These are phyloP conservation scores for Engystomops pustulosus DNA, from an alignment of 2,113 vertebrate species.

Conservation along the genomic window DNA sequence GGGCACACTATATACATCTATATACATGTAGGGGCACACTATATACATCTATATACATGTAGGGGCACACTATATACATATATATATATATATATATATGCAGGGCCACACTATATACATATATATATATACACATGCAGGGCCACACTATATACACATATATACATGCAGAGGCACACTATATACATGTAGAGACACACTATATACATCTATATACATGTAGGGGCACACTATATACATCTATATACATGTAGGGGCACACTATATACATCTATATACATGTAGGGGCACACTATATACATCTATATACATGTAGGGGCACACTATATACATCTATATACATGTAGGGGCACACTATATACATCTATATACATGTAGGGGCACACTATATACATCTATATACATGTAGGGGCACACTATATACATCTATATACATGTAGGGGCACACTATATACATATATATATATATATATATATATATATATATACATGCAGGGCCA, in stretches of 20 bases:
- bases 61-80: too few species aligned
- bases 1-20: too few species aligned
- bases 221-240: not conserved
- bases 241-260: not conserved
- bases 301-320: accelerated
- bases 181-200: too few species aligned
- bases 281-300: not conserved
- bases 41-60: too few species aligned
- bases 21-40: too few species aligned
- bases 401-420: not conserved
- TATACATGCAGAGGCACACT: too few species aligned
- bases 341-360: not conserved
- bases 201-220: too few species aligned
- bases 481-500: not conserved
- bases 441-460: not conserved
- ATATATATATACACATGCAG: too few species aligned
- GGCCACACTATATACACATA: too few species aligned
- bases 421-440: not conserved
- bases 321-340: not conserved
- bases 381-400: not conserved
- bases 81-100: too few species aligned
- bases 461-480: not conserved
- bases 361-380: not conserved
- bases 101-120: too few species aligned
- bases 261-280: not conserved